phyloP scores from a whole-genome alignment of 2,113 vertebrate species.

The Callopanchax toddi region DNA sequence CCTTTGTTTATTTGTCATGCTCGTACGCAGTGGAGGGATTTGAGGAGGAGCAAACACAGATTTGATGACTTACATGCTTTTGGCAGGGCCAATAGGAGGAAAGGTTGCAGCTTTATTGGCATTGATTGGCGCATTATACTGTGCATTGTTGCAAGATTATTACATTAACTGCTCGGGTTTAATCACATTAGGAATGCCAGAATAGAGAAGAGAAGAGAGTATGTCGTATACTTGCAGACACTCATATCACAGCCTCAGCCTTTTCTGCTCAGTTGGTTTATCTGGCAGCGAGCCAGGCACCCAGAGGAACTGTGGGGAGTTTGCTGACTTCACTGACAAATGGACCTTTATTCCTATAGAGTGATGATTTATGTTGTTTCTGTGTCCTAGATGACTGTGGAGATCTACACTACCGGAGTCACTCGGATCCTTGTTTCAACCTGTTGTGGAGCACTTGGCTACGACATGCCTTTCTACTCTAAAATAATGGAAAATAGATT shows the following conservation, averaged over 20 bases:
- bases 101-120: slow-evolving; percentile 65
- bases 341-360: slow-evolving; percentile 58
- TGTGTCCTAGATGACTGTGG: slow-evolving; percentile 49
- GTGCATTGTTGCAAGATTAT: slow-evolving; percentile 75
- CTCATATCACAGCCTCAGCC: slow-evolving; percentile 56
- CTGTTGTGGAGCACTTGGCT: slow-evolving; percentile 40
- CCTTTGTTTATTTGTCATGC: slow-evolving; percentile 19
- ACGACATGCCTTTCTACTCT: slow-evolving; percentile 49
- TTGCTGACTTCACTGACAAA: slow-evolving; percentile 71
- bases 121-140: slow-evolving; percentile 75
- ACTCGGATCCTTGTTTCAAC: slow-evolving; percentile 34
- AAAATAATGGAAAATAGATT: slow-evolving; percentile 54
- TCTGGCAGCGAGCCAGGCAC: slow-evolving; percentile 60
- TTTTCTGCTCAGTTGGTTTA: slow-evolving; percentile 43
- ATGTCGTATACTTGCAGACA: slow-evolving; percentile 68
- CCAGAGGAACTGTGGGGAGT: slow-evolving; percentile 61
- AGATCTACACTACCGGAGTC: slow-evolving; percentile 24
- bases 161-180: slow-evolving; percentile 73
- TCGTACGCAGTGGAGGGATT: not conserved
- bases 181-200: slow-evolving; percentile 74
- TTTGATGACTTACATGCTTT: slow-evolving; percentile 64
- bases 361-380: slow-evolving; percentile 75
- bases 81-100: slow-evolving; percentile 46
- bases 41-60: slow-evolving; percentile 43
- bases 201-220: slow-evolving; percentile 56